Base-by-base conservation (phyloP, 2,113 vertebrate genomes). In the Colaptes auratus region DNA sequence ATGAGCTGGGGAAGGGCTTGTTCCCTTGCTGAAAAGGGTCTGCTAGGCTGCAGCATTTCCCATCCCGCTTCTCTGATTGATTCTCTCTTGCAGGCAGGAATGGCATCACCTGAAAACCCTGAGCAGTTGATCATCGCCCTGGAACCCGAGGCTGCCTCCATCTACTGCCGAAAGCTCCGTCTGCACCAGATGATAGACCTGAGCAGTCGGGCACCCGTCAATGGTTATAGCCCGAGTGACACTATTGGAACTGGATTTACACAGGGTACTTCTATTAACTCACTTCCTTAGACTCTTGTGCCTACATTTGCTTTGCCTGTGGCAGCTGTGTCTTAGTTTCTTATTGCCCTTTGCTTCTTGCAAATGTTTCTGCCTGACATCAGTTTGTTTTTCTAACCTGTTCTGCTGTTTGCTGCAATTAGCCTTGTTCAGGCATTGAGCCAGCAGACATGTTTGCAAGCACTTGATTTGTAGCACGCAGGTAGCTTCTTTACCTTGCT, bases 151-250 rank as follows among this genome's bases (percentile, higher is more conserved):
- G 99, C 99, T 1, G 99, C 99, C 13, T 99, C 99, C 2, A 99
- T 99, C 97, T 99, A 99, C 96, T 99, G 99, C 96, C 98, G 99
- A 78, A 99, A 99, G 96, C 99, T 99, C 82, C 99, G 99, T 82
- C 98, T 99, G 77, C 99, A 99, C 96, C 99, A 99, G 98, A 99
- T 99, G 99, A 98, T 99, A 28, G 99, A 99, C 91, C 97, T 99
- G 89, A 98, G 97, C 17, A 92, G 92, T 52, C 98, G 97, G 92
- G 98, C 96, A 0, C 97, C 98, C 31, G 97, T 98, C 97, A 99
- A 99, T 53, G 99, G 99, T 86, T 98, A 98, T 96, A 99, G 97
- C 97, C 97, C 98, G n/a, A 98, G 98, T 31, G 99, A 99, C 85
- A 98, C 98, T 35, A 97, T 98, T 90, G 98, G 98, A 89, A 97